Base-by-base conservation (phyloP, 1,140 invertebrate species). In the Orchestia grillus region DNA sequence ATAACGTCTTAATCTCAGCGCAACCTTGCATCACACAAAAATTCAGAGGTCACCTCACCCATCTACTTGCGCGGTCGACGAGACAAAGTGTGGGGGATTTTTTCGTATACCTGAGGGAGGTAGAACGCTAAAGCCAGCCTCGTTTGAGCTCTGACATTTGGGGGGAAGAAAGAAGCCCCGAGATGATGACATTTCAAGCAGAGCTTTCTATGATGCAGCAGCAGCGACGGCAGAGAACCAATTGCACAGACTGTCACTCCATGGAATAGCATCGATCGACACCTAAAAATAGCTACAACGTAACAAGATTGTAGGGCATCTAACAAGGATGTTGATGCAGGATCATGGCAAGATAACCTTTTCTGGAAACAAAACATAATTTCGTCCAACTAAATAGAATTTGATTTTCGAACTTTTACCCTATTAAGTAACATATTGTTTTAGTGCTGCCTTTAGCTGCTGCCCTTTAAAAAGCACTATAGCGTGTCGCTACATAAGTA, bases 181-280 rank as follows among this genome's bases (percentile, higher is more conserved):
- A 44, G 88, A 41, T 90, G 87, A 40, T 87, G 88, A 44, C 88
- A 90, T 90, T 90, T 90, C 43, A 90, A 42, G 43, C 41, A 41
- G 28, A 90, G 41, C 88, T 90, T 77, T 90, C 88, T 90, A 90
- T 90, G 28, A 90, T 90, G 43, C 88, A 90, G 88, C 88, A 90
- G 36, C 88, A 90, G 41, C 88, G 15, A 42, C 62, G 47, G 47
- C 47, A 8, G 62, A 77, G 62, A 77, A 77, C 62, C 62, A 77
- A 77, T 77, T 77, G 62, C 62, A 77, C 62, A 77, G 62, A 77
- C 11, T 77, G 62, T 77, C 62, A 77, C 62, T 77, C 62, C 62
- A 77, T 77, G 62, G 62, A 77, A 77, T 77, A 77, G 28, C 62
- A 77, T 77, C 62, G 62, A 77, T 77, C 62, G 62, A 28, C 28